These are phyloP conservation scores for Ginglymostoma cirratum DNA, from an alignment of 2,113 vertebrate species.

Conservation along the genomic window DNA sequence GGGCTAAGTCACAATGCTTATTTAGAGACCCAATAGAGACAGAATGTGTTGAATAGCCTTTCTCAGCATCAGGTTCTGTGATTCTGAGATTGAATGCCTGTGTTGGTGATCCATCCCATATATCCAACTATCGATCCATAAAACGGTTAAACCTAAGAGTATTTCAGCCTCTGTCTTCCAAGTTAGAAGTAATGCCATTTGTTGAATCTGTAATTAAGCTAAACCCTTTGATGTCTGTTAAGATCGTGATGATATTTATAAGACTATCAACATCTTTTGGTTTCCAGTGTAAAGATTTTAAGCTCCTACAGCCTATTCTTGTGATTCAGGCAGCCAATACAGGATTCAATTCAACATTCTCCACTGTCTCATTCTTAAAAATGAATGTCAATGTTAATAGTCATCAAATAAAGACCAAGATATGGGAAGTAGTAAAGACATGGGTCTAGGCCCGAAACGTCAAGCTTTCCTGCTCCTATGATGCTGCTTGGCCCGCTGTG, in stretches of 20 bases:
- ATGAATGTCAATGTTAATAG: background rate
- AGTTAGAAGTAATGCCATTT: background rate
- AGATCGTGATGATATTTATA: background rate
- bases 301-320: background rate
- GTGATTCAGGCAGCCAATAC: background rate
- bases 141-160: background rate
- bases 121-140: background rate
- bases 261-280: background rate
- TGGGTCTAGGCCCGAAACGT: too few relatives aligned
- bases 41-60: too few relatives aligned
- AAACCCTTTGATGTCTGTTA: background rate
- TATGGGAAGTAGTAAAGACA: background rate
- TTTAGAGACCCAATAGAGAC: too few relatives aligned
- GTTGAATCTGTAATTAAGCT: background rate
- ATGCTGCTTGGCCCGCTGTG: too few relatives aligned
- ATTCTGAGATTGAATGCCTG: background rate
- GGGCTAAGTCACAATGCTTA: too few relatives aligned
- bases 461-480: too few relatives aligned
- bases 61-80: too few relatives aligned
- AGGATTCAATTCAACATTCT: background rate
- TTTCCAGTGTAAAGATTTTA: background rate
- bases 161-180: background rate
- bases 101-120: background rate
- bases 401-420: background rate
- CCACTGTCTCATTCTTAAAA: background rate